Conservation (phyloP, 2,888 invertebrate genomes). For the Ectobius pallidus region DNA sequence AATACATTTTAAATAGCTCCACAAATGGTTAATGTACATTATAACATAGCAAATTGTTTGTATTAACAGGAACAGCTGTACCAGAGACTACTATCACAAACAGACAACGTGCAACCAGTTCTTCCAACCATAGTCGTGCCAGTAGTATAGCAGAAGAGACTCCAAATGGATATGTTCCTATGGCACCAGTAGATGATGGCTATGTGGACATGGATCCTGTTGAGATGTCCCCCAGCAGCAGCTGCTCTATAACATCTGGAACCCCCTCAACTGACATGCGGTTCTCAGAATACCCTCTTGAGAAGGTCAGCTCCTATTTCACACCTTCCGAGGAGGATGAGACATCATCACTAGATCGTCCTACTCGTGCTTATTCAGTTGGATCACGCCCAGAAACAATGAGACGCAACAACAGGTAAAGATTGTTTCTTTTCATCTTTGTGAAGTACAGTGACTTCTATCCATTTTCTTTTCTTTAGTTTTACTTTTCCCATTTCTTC, state of each 20-base stretch:
- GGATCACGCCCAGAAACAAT: constrained; percentile 74
- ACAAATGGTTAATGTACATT: too few species aligned
- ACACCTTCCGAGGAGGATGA: constrained; percentile 67
- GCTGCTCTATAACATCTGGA: constrained; percentile 77
- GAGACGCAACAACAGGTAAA: constrained; percentile 51
- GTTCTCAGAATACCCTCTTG: constrained; percentile 79
- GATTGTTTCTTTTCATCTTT: too few species aligned
- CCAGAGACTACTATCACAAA: not conserved
- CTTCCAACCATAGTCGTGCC: constrained; percentile 65
- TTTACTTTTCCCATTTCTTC: too few species aligned
- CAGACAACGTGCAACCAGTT: constrained; percentile 49
- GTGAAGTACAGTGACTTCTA: too few species aligned
- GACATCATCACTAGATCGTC: constrained; percentile 59
- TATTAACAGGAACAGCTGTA: not conserved
- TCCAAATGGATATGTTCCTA: constrained; percentile 65
- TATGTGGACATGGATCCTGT: constrained; percentile 68
- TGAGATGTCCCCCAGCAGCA: constrained; percentile 68
- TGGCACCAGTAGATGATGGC: constrained; percentile 66
- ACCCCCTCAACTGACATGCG: constrained; percentile 81
- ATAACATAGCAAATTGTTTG: too few species aligned
- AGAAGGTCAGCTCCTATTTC: constrained; percentile 79
- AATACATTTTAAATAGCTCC: too few species aligned
- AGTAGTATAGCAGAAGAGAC: constrained; percentile 64
- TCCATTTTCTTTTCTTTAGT: too few species aligned
- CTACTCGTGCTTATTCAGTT: constrained; percentile 83